Evolutionary conservation across 2,888 invertebrate genomes (phyloP), one percentile per base, ranked within the genome.

Genomic region (Protophormia terraenovae): DNA sequence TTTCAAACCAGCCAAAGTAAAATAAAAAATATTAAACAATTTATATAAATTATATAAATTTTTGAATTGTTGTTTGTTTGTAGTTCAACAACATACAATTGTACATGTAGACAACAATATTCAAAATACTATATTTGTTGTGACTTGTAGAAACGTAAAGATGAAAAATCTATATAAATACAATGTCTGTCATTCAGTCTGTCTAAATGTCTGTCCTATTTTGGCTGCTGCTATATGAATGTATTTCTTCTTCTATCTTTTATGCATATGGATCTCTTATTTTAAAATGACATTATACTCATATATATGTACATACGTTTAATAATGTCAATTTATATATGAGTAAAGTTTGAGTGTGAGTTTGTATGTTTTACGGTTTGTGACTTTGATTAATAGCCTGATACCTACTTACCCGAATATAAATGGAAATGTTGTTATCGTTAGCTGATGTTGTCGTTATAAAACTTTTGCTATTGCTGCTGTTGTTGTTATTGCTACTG

Each of bases 311-410:
- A 45, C 45, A 45, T 45, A 45, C 16, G 5, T 16, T 16, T 6
- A 16, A 3, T 16, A 6, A 45, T 45, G 2, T 2, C n/a, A n/a
- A 19, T 47, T 19, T 8, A 47, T 47, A 19, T 8, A 2, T 47
- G 2, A 3, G 8, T 47, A 16, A 16, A 16, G 8, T 2, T 7
- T 47, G 19, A 24, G 78, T 62, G 69, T 38, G 38, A 60, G 64
- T 80, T 73, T 82, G 75, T 79, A 60, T 85, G 82, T 76, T 85
- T 82, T 82, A 85, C 41, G 85, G 73, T 85, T 79, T 67, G 85
- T 82, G 85, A 85, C 85, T 85, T 85, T 85, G 86, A 86, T 86
- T 83, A 86, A 86, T 83, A 77, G 73, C 67, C 72, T 86, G 80
- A 86, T 83, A 86, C 80, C 83, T 83, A 86, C 76, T 86, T 86